Evolutionary conservation across 1,140 invertebrate genomes (phyloP), one percentile per base, ranked within the genome.

Genomic region (Cydia strobilella): DNA sequence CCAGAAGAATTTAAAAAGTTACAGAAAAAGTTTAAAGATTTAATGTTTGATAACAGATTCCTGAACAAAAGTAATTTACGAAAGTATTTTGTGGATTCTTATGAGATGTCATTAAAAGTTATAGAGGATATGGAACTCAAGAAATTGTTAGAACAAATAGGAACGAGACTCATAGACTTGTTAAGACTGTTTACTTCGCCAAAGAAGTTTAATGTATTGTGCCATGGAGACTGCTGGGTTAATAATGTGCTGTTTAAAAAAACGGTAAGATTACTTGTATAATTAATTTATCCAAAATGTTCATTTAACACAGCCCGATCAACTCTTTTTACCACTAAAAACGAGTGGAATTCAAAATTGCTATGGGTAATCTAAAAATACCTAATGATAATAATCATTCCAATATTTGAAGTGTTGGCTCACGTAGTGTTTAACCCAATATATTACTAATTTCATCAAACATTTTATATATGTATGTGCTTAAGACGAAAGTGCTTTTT

Each of bases 221-320:
- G 90, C 73, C 90, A 92, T 75, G 90, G 90, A 35, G 90, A 92
- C 72, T 90, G 83, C 75, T 92, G 89, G 90, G 82, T 89, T 3
- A 92, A 90, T 75, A 92, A 92, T 80, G 88, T 90, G 45, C 76
- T 92, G 25, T 88, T 90, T 74, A 89, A 88, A 74, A 73, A 84
- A 27, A 71, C 84, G 74, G 90, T 91, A 80, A 83, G 83, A 20
- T 12, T 74, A 20, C 31, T 78, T 9, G 7, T 9, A 0, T 42
- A 75, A 45, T 18, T 42, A 13, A 7, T 42, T 2, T 13, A 0
- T 45, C 2, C 42, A 45, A 12, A 13, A 45, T 13, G 13, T 45
- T 45, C 42, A 45, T 15, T 45, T 15, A 13, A 31, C 31, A 31
- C 5, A 31, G 31, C 1, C 31, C 5, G 31, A 31, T 1, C 5